Evolutionary conservation across 2,113 vertebrate species (phyloP).

Genomic region (Mixornis gularis): DNA sequence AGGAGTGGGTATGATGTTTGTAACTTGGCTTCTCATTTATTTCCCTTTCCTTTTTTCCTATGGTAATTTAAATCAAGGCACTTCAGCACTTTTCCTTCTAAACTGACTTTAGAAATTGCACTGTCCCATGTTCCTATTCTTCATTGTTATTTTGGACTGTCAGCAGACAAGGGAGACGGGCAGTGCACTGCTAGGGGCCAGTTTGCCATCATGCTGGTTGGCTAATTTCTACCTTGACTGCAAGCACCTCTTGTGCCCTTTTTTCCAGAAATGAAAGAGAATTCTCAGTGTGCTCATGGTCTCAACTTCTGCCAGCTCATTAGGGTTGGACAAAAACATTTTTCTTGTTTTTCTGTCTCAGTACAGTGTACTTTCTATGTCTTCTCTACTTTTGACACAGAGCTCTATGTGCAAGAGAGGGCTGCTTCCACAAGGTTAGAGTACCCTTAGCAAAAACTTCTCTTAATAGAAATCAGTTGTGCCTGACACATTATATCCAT

Average conservation of each 20-base stretch:
- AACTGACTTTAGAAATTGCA: not conserved
- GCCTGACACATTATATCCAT: not conserved
- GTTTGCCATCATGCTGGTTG: not conserved
- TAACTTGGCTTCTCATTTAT: not conserved
- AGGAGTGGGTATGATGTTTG: not conserved
- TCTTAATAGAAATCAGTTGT: not conserved
- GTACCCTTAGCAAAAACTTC: not conserved
- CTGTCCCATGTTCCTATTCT: not conserved
- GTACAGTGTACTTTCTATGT: not conserved
- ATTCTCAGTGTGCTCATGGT: not conserved
- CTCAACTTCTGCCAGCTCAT: not conserved
- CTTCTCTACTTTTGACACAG: not conserved
- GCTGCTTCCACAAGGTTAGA: not conserved
- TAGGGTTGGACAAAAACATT: not conserved
- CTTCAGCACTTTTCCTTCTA: not conserved
- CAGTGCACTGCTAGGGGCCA: not conserved
- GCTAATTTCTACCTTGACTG: not conserved
- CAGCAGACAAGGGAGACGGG: not conserved
- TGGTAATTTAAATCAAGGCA: not conserved
- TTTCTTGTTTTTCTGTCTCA: not conserved
- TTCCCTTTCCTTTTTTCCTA: not conserved
- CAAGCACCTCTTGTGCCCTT: not conserved
- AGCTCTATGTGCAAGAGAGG: not conserved
- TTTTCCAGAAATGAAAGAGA: not conserved
- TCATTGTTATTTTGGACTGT: not conserved